Evolutionary conservation across 1,140 invertebrate species (phyloP).

Genomic region (Hylaeus anthracinus): DNA sequence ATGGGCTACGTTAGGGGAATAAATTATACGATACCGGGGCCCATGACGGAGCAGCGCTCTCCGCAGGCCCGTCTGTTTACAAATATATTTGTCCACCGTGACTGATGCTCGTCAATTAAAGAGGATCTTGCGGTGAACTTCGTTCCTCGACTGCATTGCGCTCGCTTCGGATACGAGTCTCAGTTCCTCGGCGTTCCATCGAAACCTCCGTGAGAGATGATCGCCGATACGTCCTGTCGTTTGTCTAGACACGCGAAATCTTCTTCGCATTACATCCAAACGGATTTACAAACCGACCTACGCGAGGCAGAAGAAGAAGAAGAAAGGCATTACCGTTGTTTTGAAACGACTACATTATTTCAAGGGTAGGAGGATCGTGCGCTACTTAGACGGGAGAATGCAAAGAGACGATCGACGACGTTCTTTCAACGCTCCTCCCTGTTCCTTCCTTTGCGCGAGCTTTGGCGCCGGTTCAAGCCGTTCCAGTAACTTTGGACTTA

Average conservation of each 20-base stretch:
- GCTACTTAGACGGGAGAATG: conserved; percentile 42
- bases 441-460: conserved; percentile 7
- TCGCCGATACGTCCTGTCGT: neutral
- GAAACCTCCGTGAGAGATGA: neutral
- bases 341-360: conserved; percentile 27
- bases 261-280: too few species aligned
- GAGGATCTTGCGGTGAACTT: neutral
- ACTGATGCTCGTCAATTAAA: conserved; percentile 59
- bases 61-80: conserved; percentile 47
- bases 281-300: too few species aligned
- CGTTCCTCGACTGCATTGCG: neutral
- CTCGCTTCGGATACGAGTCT: neutral
- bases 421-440: conserved; percentile 27
- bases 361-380: conserved; percentile 44
- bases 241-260: neutral
- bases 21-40: conserved; percentile 56
- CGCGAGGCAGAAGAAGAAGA: neutral
- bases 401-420: conserved; percentile 22
- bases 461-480: conserved; percentile 49
- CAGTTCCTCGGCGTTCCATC: neutral
- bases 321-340: neutral
- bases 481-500: conserved; percentile 6
- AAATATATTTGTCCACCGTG: conserved; percentile 63
- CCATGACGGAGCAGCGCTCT: neutral
- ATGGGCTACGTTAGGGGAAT: conserved; percentile 65